Evolutionary conservation across 2,113 vertebrate genomes (phyloP), one percentile per base, ranked within the genome.

Genomic region (Sapayoa aenigma): DNA sequence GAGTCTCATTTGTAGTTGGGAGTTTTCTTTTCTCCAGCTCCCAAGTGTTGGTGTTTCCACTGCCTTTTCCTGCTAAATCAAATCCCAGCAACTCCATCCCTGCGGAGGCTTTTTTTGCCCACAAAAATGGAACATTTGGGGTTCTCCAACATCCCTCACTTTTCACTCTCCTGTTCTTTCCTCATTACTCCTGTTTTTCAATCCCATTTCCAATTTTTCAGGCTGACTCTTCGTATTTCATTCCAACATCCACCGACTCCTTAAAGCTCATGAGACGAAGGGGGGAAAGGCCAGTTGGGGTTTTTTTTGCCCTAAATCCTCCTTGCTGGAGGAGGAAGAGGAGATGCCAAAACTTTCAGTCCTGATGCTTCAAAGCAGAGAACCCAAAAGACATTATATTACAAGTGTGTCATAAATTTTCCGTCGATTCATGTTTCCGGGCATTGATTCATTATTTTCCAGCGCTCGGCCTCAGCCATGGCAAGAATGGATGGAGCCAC

Each of bases 401-500:
- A 11, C 62, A 93, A 95, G 90, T 80, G 85, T n/a, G 84, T 30
- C 89, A 85, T 93, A 82, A 87, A 93, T 94, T 87, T 94, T 15
- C 79, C 71, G 84, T 69, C 79, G 79, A 96, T 96, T 95, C 96
- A 86, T 74, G 93, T 87, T 96, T 87, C 94, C 31, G 78, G 89
- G 91, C 94, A 90, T 83, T 82, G 94, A 95, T 95, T 95, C 92
- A 94, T 95, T 24, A 66, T 91, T 87, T 91, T 95, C 87, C 52
- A 93, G 90, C 8, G 3, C 94, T 63, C 59, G 2, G 90, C 41
- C 92, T 79, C 84, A 30, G 78, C 89, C 73, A 15, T 7, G 9
- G 27, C 87, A 44, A 90, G 94, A 91, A 96, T 91, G 93, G 93
- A 95, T 63, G 93, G 31, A 84, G 68, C 86, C 93, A 71, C 7